Evolutionary conservation across 2,113 vertebrate genomes (phyloP).

Genomic region (Clarias magur): DNA sequence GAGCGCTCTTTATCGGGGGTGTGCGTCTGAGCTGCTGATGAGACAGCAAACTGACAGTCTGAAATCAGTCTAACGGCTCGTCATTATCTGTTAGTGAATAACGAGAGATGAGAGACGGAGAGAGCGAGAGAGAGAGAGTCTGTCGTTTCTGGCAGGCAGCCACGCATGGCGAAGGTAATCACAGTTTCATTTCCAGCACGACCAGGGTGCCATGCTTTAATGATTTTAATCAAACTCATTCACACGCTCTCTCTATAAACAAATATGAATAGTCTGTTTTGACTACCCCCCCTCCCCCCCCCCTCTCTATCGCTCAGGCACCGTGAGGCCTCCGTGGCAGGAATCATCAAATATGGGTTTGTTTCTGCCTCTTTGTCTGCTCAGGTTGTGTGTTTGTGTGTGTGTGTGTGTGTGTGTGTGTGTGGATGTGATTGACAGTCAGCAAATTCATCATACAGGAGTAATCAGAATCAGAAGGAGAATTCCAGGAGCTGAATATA

Average conservation of each 20-base stretch:
- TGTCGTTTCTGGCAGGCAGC: slow-evolving; percentile 45
- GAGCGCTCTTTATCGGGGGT: slow-evolving; percentile 20
- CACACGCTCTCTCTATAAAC: slow-evolving; percentile 56
- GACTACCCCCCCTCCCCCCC: neutral
- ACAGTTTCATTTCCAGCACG: slow-evolving; percentile 52
- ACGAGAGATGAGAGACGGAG: neutral
- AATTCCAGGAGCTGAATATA: neutral
- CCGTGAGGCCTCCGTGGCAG: slow-evolving; percentile 26
- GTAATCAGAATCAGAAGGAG: slow-evolving; percentile 16
- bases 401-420: slow-evolving; percentile 10
- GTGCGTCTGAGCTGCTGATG: slow-evolving; percentile 36
- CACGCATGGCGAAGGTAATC: slow-evolving; percentile 55
- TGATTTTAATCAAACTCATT: slow-evolving; percentile 61
- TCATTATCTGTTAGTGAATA: slow-evolving; percentile 55
- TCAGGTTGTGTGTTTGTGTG: slow-evolving; percentile 5
- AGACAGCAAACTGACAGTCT: slow-evolving; percentile 51
- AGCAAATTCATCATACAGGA: slow-evolving; percentile 6
- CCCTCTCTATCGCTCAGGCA: neutral
- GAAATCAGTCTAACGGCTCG: slow-evolving; percentile 44
- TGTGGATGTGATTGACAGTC: neutral
- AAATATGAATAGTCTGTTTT: slow-evolving; percentile 56
- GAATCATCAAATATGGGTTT: slow-evolving; percentile 38
- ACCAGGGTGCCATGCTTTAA: slow-evolving; percentile 55
- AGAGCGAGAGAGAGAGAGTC: neutral
- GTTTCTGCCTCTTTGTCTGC: neutral